A percentile compares a stretch with the other conserved stretches of the same genome.
Conservation (phyloP, 2,797 vertebrate genomes). For the Betta splendens region DNA sequence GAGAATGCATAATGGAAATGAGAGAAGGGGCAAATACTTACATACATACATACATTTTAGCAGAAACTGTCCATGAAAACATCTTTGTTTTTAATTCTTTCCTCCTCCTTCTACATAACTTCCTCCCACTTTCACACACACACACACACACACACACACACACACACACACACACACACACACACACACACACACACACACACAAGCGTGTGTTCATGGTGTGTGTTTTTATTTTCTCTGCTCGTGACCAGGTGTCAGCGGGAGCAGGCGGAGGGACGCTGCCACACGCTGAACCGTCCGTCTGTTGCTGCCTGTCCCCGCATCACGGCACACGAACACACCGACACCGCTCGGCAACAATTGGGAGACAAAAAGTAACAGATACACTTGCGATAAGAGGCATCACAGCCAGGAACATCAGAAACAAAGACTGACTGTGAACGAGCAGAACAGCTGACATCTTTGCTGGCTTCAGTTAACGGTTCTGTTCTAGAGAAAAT, state of each 20-base stretch:
- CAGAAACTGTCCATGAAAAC: conserved; percentile 12
- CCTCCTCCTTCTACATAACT: neutral
- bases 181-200: conserved; percentile 10
- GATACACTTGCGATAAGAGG: conserved; percentile 22
- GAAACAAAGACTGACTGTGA: conserved; percentile 49
- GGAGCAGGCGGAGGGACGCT: conserved; percentile 67
- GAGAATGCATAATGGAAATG: too few relatives aligned
- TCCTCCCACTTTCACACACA: conserved; percentile 14
- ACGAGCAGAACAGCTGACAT: conserved; percentile 38
- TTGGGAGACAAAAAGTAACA: conserved; percentile 18
- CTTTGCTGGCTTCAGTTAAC: conserved; percentile 31
- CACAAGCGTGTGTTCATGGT: conserved; percentile 20
- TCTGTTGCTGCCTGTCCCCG: conserved; percentile 67
- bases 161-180: too few relatives aligned
- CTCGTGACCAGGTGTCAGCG: conserved; percentile 61
- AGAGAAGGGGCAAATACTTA: too few relatives aligned
- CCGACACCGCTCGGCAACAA: conserved; percentile 24
- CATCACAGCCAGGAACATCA: conserved; percentile 42
- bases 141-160: too few relatives aligned
- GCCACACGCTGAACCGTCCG: conserved; percentile 67
- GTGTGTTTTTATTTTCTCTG: conserved; percentile 37
- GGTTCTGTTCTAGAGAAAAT: conserved; percentile 24
- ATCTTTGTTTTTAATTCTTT: conserved; percentile 12
- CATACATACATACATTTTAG: conserved; percentile 1
- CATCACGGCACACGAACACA: conserved; percentile 34